Evolutionary conservation across 2,113 vertebrate species (phyloP).

Genomic region (Pterophyllum scalare): DNA sequence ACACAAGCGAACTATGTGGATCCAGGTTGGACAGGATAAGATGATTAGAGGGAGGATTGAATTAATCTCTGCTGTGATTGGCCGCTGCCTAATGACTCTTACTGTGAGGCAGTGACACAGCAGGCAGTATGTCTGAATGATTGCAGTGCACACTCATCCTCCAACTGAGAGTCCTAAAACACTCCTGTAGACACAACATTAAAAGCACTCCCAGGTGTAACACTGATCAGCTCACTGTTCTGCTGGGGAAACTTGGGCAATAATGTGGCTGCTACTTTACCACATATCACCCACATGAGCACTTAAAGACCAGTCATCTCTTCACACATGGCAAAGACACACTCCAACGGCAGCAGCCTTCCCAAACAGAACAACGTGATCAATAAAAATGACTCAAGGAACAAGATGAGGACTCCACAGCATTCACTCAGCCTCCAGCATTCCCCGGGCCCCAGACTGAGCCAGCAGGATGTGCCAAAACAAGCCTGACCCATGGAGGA

Average conservation of each 20-base stretch:
- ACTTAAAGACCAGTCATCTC: not conserved
- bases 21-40: slow-evolving; percentile 26
- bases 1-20: not conserved
- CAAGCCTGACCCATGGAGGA: not conserved
- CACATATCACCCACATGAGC: not conserved
- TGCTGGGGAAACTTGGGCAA: not conserved
- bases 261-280: not conserved
- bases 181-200: not conserved
- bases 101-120: not conserved
- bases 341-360: not conserved
- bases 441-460: not conserved
- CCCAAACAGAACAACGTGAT: too few relatives aligned
- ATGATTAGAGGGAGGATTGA: slow-evolving; percentile 62
- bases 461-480: too few relatives aligned
- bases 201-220: not conserved
- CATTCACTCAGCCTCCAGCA: not conserved
- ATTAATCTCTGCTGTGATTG: slow-evolving; percentile 63
- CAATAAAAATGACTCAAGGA: not conserved
- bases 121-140: rapidly evolving
- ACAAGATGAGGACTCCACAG: not conserved
- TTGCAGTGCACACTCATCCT: rapidly evolving
- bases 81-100: slow-evolving; percentile 28
- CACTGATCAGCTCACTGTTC: not conserved
- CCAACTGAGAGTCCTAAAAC: not conserved
- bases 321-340: not conserved